Evolutionary conservation across 1,140 invertebrate species (phyloP).

Genomic region (Dendroctonus valens): DNA sequence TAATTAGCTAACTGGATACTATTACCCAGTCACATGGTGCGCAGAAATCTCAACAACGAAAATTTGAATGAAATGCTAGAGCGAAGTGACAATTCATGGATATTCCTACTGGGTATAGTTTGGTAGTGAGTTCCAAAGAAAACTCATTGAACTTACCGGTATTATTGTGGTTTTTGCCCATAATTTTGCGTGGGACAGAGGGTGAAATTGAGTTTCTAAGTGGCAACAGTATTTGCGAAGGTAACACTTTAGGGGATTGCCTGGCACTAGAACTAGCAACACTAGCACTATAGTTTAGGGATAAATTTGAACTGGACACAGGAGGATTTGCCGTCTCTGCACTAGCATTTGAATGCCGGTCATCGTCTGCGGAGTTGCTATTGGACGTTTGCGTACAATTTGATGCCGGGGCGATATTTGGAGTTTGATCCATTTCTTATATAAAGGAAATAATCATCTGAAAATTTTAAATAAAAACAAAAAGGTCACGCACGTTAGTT

Average conservation of each 20-base stretch:
- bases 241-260: constrained; percentile 47
- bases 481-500: constrained; percentile 23
- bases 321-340: constrained; percentile 26
- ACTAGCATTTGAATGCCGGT: constrained; percentile 30
- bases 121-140: no score
- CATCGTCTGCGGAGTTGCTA: constrained; percentile 30
- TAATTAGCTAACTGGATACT: constrained; percentile 15
- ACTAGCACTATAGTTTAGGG: constrained; percentile 36
- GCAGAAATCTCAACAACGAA: constrained; percentile 22
- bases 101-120: no score
- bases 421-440: constrained; percentile 18
- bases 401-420: constrained; percentile 12
- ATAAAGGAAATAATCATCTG: constrained; percentile 7
- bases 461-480: constrained; percentile 16
- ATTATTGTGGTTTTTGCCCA: constrained; percentile 49
- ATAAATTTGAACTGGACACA: constrained; percentile 26
- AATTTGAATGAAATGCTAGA: constrained; percentile 18
- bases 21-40: constrained; percentile 26
- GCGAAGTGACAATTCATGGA: no score
- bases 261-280: constrained; percentile 41
- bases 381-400: constrained; percentile 23
- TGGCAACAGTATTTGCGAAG: constrained; percentile 33
- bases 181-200: constrained; percentile 47
- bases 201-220: constrained; percentile 44
- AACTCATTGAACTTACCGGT: constrained; percentile 39